Evolutionary conservation across 2,113 vertebrate genomes (phyloP).

Genomic region (Stegastes partitus): DNA sequence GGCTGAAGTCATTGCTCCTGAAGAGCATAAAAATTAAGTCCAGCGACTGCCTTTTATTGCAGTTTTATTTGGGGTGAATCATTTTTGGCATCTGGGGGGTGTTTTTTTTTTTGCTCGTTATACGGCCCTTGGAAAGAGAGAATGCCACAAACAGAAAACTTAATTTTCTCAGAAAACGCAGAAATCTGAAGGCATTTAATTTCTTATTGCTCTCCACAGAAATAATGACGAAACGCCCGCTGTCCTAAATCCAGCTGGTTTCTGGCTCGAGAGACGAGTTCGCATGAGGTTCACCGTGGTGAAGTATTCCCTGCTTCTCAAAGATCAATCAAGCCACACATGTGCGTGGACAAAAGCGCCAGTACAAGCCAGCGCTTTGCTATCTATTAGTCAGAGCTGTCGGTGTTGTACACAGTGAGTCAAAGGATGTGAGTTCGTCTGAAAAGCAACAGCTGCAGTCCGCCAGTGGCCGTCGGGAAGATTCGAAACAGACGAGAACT

Average conservation of each 20-base stretch:
- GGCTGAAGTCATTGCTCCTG: slow-evolving; percentile 37
- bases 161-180: slow-evolving; percentile 53
- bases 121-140: slow-evolving; percentile 45
- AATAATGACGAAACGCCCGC: slow-evolving; percentile 54
- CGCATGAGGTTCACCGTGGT: slow-evolving; percentile 61
- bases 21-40: slow-evolving; percentile 27
- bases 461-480: slow-evolving; percentile 14
- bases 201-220: slow-evolving; percentile 47
- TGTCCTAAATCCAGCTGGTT: slow-evolving; percentile 44
- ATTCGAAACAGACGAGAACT: slow-evolving; percentile 53
- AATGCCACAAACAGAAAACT: slow-evolving; percentile 47
- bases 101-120: slow-evolving; percentile 57
- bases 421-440: slow-evolving; percentile 57
- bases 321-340: slow-evolving; percentile 66
- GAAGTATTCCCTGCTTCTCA: slow-evolving; percentile 50
- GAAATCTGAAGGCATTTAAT: slow-evolving; percentile 36
- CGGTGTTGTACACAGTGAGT: slow-evolving; percentile 54
- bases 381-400: slow-evolving; percentile 41
- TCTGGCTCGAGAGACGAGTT: slow-evolving; percentile 46
- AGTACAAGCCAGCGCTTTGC: slow-evolving; percentile 29
- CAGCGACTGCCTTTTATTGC: slow-evolving; percentile 39
- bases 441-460: slow-evolving; percentile 45
- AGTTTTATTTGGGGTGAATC: slow-evolving; percentile 57
- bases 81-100: slow-evolving; percentile 51
- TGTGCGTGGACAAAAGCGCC: slow-evolving; percentile 37